Evolutionary conservation across 1,140 invertebrate species (phyloP), one percentile per base, ranked within the genome.

Genomic region (Meloidogyne floridensis): DNA sequence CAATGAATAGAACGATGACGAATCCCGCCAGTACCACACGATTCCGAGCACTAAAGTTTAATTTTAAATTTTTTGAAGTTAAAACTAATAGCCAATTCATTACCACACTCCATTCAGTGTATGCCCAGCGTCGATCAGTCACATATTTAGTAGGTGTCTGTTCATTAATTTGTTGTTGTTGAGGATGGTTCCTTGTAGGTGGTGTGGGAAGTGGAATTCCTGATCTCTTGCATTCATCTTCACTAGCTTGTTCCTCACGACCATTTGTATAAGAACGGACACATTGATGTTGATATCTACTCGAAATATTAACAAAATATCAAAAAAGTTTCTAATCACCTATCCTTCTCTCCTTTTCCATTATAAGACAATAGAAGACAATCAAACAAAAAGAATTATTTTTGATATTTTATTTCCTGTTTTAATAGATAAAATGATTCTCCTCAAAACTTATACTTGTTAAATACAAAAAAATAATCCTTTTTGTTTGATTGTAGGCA

Each of bases 1-100:
- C 94, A 94, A 3, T 85, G 86, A 0, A 92, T 92, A 71, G 88
- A 91, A 18, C 94, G 90, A 18, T 90, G 91, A 85, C 93, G 93
- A 7, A 91, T 90, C 6, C 94, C 94, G 32, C 91, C 92, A 56
- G 93, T 93, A 87, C 94, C 95, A 8, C 92, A 92, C 85, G 91
- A 91, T 32, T 78, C 84, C 43, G 84, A 88, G 72, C 86, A 89
- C 80, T 88, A 59, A 86, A 84, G 47, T 47, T 47, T 8, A 47
- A 47, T 47, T 77, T 43, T 53, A 18, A 18, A 1, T 77, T 18
- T 3, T 32, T 32, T 32, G 32, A 32, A 20, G 20, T 20, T 20
- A 20, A 32, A 32, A 32, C 2, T 32, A 32, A 32, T 32, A 32
- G 32, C 2, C 32, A 32, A 79, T 8, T 43, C 5, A 20, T 69